These are phyloP conservation scores for Dunckerocampus dactyliophorus DNA, from an alignment of 2,113 vertebrate species.

Conservation along the genomic window DNA sequence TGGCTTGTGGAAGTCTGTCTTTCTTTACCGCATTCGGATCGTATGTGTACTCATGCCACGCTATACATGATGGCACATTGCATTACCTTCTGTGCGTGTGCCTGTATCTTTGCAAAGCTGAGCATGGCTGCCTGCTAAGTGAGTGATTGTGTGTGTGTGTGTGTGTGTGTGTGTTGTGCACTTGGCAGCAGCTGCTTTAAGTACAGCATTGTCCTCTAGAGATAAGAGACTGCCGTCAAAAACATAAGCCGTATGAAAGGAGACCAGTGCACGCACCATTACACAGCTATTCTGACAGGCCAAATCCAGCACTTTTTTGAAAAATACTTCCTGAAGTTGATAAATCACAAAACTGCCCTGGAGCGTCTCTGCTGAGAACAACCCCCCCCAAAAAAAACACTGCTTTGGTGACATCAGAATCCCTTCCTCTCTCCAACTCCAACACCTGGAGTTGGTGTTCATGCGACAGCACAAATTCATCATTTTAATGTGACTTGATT, in stretches of 20 bases:
- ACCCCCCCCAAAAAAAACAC: no score
- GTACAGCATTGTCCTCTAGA: constrained; percentile 60
- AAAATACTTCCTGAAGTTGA: no score
- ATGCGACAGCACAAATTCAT: no score
- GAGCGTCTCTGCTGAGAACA: no score
- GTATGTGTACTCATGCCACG: no score
- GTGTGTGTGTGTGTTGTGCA: constrained; percentile 25
- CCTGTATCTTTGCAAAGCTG: constrained; percentile 35
- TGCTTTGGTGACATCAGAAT: no score
- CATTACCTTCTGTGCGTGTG: not conserved
- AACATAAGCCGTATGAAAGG: constrained; percentile 64
- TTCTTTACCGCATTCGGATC: no score
- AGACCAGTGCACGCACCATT: constrained; percentile 52
- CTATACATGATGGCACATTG: not conserved
- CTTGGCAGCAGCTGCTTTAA: constrained; percentile 50
- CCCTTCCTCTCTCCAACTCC: no score
- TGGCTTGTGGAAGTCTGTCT: not conserved
- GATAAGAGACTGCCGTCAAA: constrained; percentile 57
- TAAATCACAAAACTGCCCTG: no score
- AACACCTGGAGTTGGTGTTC: no score
- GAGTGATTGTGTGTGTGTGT: constrained; percentile 23
- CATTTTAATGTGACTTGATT: no score
- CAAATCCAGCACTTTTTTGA: constrained; percentile 30
- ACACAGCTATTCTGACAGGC: constrained; percentile 60
- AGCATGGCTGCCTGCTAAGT: constrained; percentile 27